Base-by-base conservation (phyloP, 2,113 vertebrate genomes). In the Rhinoptilus africanus region DNA sequence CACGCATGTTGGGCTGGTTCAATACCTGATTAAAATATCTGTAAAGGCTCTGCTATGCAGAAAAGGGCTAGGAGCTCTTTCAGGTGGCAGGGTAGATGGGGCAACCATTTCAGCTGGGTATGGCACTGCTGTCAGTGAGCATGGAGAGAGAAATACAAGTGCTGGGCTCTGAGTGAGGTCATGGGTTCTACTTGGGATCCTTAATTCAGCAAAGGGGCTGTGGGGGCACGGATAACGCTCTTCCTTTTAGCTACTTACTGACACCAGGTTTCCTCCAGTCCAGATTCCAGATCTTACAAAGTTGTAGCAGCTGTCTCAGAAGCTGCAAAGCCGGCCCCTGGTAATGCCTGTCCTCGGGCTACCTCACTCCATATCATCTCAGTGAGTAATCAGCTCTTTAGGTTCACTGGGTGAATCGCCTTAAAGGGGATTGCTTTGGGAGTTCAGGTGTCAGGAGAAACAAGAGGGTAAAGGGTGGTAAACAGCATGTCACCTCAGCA, bases 1-100 rank as follows among this genome's bases (percentile, higher is more conserved):
- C 16, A 14, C 0, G 0, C 26, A 2, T 1, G 4, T 17, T 74
- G 34, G 12, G 14, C 45, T 64, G 37, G 66, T 85, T 34, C 5
- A 5, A 23, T 12, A 56, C 27, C n/a, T 12, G 6, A 50, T 23
- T 35, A 63, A 47, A 93, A 47, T 18, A n/a, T 11, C 47, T 74
- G 47, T 23, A 34, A 60, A 71, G 47, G 19, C 30, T 79, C 47
- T 82, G 30, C 60, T 53, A 47, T 6, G 9, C 41, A 59, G 64
- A n/a, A 94, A 53, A 85, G 32, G 45, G 59, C 41, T 41, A 63
- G 41, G 37, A 86, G 54, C 32, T 63, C 66, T 67, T 34, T 6
- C 45, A 79, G 45, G 48, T 53, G 45, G 28, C 80, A 66, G 37
- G 28, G 54, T 50, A 28, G 74, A 82, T 71, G 12, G 14, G n/a